Base-by-base conservation (phyloP, 2,888 invertebrate genomes). In the Scaptomyza caliginosa region DNA sequence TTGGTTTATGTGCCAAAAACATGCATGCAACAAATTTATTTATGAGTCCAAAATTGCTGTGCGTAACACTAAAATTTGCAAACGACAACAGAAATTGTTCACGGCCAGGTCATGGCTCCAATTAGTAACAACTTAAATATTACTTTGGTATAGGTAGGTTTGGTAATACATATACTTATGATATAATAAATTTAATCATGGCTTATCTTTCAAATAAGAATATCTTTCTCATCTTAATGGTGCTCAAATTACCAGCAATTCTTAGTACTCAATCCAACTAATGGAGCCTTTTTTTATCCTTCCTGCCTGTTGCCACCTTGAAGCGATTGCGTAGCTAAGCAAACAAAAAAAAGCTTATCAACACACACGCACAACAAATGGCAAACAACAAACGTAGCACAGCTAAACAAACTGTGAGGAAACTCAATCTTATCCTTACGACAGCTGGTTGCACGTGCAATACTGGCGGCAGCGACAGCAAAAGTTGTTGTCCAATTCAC, bases 361-460 rank as follows among this genome's bases (percentile, higher is more conserved):
- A 8, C 28, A 48, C 23, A 32, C 8, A 34, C 8, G 21, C 34
- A 24, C 13, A 17, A 21, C 30, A 50, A 32, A 32, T 21, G 13
- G 19, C 30, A 17, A 24, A 54, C 16, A 43, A n/a, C n/a, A 42
- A 45, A 19, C 5, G 28, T 4, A 32, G 43, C 38, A 32, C 21
- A 13, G 17, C 30, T 38, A 24, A 7, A n/a, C 11, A 38, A 36
- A 6, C 24, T 40, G 19, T 19, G 16, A 24, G 42, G 34, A 40
- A 50, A 30, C 10, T 28, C 21, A 34, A 23, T 21, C 36, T 56
- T 39, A 51, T 58, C 36, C 62, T 40, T 58, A 55, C 58, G 62
- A 42, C 67, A 55, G 51, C 32, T 48, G 39, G 57, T 56, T 58
- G 67, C 43, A 72, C 72, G 72, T 72, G 62, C 58, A 45, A 23